Evolutionary conservation across 2,797 vertebrate genomes (phyloP).

Genomic region (Pelobates cultripes): DNA sequence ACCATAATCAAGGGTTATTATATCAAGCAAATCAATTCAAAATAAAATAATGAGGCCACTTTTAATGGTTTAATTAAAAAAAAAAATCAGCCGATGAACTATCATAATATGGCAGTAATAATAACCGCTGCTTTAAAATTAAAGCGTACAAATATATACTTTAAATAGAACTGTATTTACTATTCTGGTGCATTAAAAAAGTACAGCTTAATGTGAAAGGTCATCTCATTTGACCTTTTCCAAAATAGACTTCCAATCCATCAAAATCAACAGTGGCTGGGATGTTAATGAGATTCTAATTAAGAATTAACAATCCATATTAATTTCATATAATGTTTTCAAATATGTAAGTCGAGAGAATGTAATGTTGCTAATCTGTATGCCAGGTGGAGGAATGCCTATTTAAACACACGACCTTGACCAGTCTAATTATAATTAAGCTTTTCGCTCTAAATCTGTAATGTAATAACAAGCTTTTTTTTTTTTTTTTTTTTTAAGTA

Average conservation of each 20-base stretch:
- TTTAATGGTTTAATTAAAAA: too few species aligned
- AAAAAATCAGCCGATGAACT: not conserved
- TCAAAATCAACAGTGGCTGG: conserved; percentile 62
- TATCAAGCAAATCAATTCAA: not conserved
- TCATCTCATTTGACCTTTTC: conserved; percentile 58
- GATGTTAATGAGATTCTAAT: conserved; percentile 69
- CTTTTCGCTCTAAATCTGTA: conserved; percentile 28
- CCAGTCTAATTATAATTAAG: conserved; percentile 16
- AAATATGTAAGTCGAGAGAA: conserved; percentile 57
- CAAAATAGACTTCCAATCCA: conserved; percentile 62
- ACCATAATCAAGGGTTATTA: not conserved
- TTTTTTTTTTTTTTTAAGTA: conserved; percentile 8
- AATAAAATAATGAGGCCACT: not conserved
- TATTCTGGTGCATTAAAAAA: conserved; percentile 6
- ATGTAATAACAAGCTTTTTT: conserved; percentile 48
- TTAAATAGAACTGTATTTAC: not conserved
- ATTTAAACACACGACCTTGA: conserved; percentile 55
- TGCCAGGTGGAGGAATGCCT: conserved; percentile 49
- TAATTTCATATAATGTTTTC: conserved; percentile 66
- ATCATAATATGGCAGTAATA: not conserved
- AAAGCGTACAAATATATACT: not conserved
- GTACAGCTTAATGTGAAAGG: conserved; percentile 57
- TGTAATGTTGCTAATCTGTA: conserved; percentile 46
- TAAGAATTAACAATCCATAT: conserved; percentile 69
- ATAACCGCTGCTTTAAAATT: not conserved